Base-by-base conservation (phyloP, 23 tunicate species). In the Botrylloides violaceus region DNA sequence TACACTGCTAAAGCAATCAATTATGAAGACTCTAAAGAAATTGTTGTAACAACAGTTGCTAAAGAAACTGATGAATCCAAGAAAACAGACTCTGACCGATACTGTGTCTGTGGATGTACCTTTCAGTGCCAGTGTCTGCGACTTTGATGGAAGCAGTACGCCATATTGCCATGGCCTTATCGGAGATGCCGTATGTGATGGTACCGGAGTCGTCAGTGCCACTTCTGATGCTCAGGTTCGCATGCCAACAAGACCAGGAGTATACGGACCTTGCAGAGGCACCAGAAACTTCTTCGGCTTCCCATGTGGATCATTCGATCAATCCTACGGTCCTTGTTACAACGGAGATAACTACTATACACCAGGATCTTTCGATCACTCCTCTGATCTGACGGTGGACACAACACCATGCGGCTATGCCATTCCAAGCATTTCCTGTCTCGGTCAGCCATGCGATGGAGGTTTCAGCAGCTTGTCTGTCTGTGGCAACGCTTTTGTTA, bases 1-100 rank as follows among this genome's bases (percentile, higher is more conserved):
- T 90, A 90, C 78, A 78, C 90, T 9, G 90, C 97, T 19, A 58
- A 66, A 36, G 47, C 89, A 20, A 61, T 90, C 2, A 83, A 83
- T 48, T 90, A 90, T 43, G 92, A 88, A 31, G 85, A 90, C 66
- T 50, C 47, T 0, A 66, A 62, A 33, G 71, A 43, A 43, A 43
- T 43, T 7, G 15, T 43, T 15, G n/a, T n/a, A n/a, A 43, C 53
- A 9, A 43, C 9, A 43, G 53, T 7, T 9, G 53, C 53, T 7
- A 9, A 15, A 7, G 53, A 43, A 43, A 15, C 9, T 7, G 53
- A 43, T 9, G 53, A 43, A 43, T 7, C 9, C 9, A 43, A 43
- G 53, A 43, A 43, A 43, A 43, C 9, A 43, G 53, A 43, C n/a
- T n/a, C n/a, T n/a, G n/a, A 7, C 53, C 53, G 53, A 43, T 15